Base-by-base conservation (phyloP, 2,797 vertebrate genomes). In the Aphelocoma californica region DNA sequence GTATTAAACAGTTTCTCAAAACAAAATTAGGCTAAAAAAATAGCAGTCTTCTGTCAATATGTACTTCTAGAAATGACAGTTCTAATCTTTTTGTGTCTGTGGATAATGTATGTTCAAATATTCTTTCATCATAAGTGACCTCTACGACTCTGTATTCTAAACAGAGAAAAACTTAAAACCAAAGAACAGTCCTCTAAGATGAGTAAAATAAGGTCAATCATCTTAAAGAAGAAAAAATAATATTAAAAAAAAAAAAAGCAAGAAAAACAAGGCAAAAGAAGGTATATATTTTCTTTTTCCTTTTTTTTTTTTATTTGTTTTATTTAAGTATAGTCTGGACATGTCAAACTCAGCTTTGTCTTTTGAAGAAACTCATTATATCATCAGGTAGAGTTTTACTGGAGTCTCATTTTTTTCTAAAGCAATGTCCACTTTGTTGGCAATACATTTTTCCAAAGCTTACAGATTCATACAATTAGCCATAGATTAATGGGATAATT, bases 1-100 rank as follows among this genome's bases (percentile, higher is more conserved):
- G 57, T 92, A 93, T 95, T 93, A 97, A 95, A 93, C 89, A 88
- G 80, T 90, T 96, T 96, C 94, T 97, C 81, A 91, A 95, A 97
- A 93, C 47, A 96, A 96, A 96, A 96, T 95, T 94, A 97, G 64
- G 86, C 71, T 94, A 47, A 81, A 94, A 94, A 96, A 91, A 58
- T 65, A 94, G 28, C 38, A 85, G 51, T 93, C 95, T 97, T 92
- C 88, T 96, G 85, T 95, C 96, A 96, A 90, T 79, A 92, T 67
- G 12, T 54, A 69, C 60, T 84, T 96, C 83, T 92, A 67, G 31
- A 94, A 93, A 90, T 95, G 96, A 91, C 96, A 97, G 62, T 88
- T 97, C 88, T 96, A 93, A 96, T 97, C 65, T 96, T 93, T 78
- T n/a, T 80, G 53, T 87, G 70, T 77, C 89, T 95, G 34, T 15